phyloP scores from a whole-genome alignment of 2,888 invertebrate species.

The Plusia festucae region DNA sequence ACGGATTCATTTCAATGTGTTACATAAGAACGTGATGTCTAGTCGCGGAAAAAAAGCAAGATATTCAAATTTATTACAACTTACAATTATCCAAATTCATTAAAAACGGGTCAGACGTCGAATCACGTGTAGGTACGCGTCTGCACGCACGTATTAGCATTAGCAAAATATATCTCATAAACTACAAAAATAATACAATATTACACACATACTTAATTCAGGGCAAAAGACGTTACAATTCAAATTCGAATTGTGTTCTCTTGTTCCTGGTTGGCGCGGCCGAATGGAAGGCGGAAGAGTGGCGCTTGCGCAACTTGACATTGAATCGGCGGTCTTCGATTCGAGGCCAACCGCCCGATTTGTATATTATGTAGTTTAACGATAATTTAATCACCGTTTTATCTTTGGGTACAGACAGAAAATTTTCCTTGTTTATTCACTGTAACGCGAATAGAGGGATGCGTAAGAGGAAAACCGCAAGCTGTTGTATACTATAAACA shows the following conservation, averaged over 20 bases:
- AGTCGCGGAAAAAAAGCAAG: constrained; percentile 22
- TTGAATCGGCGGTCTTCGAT: constrained; percentile 83
- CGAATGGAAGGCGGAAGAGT: constrained; percentile 83
- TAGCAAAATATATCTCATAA: constrained; percentile 28
- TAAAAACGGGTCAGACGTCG: constrained; percentile 9
- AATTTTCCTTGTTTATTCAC: constrained; percentile 63
- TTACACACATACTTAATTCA: constrained; percentile 38
- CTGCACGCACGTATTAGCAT: constrained; percentile 34
- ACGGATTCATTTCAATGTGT: constrained; percentile 19
- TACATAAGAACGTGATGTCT: constrained; percentile 48
- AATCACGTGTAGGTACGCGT: constrained; percentile 26
- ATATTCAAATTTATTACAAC: constrained; percentile 37
- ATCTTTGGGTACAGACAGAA: constrained; percentile 46
- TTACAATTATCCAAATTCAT: constrained; percentile 26
- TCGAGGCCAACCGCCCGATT: constrained; percentile 84
- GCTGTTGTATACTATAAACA: constrained; percentile 55
- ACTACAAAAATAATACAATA: constrained; percentile 42
- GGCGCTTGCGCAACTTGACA: constrained; percentile 88
- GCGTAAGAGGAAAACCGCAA: constrained; percentile 71
- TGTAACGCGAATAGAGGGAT: constrained; percentile 48
- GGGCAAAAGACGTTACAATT: constrained; percentile 73
- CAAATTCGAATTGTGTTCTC: constrained; percentile 74
- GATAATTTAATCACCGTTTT: constrained; percentile 70
- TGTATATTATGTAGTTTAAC: constrained; percentile 71
- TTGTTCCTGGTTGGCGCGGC: constrained; percentile 78